Base-by-base conservation (phyloP, 2,113 vertebrate genomes). In the Chionodraco myersi region DNA sequence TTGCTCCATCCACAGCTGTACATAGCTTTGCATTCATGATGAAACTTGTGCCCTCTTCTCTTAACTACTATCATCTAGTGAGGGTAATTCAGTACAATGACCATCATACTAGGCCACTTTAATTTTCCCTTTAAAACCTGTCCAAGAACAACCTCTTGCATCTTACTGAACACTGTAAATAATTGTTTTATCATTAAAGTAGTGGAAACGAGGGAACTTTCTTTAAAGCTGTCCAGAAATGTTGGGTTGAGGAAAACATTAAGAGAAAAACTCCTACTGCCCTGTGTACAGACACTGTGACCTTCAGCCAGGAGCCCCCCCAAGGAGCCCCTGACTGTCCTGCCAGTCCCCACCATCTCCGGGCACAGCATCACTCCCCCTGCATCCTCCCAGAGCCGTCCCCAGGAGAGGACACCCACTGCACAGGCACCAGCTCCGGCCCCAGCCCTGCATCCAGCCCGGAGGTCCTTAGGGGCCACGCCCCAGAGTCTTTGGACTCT, bases 401-500 rank as follows among this genome's bases (percentile, higher is more conserved):
- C 60, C 86, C 81, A 1, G 82, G 89, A 49, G 90, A 91, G 86
- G 86, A 94, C 90, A 65, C 85, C 13, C 77, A 73, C 58, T 0
- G 90, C 54, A 59, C 51, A 0, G 79, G 82, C 90, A 88, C 87
- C 0, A 87, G 93, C 79, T 91, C 95, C 0, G 90, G 92, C 30
- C 87, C 83, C 12, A 94, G 94, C 1, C 60, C 61, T 1, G 90
- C 95, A 1, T 96, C 96, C 90, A 97, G 97, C 68, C 96, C 95
- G 0, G 97, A 98, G 70, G 92, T 95, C 36, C 85, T 94, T 51
- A 95, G 94, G 75, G 97, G 96, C 90, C 94, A 94, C 85, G 92
- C 94, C 79, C 88, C 94, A 83, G 97, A 96, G 85, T 97, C 96
- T 0, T 86, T 94, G 0, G 97, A 97, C 91, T 98, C 96, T 0